phyloP scores from a whole-genome alignment of 2,113 vertebrate genomes.

The Perccottus glenii region DNA sequence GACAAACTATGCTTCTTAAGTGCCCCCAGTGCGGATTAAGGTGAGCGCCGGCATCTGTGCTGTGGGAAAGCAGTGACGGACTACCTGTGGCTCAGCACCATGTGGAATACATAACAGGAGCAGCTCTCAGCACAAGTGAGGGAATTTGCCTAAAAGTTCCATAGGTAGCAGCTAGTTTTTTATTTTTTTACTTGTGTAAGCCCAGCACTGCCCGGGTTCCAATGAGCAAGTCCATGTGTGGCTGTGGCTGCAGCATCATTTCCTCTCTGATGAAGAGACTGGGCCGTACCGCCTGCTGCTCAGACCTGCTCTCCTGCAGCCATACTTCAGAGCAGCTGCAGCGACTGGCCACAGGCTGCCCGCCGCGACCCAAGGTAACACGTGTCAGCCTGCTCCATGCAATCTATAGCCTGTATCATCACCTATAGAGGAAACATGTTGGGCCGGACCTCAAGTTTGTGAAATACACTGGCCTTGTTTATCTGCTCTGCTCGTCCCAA shows the following conservation, averaged over 20 bases:
- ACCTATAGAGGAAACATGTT: slow-evolving; percentile 8
- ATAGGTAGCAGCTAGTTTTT: slow-evolving; percentile 6
- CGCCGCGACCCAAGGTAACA: slow-evolving; percentile 92
- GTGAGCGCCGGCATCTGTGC: slow-evolving; percentile 32
- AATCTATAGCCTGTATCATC: not conserved
- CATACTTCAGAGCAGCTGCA: slow-evolving; percentile 95
- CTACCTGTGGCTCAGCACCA: slow-evolving; percentile 61
- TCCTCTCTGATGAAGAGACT: slow-evolving; percentile 99
- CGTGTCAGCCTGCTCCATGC: slow-evolving; percentile 5
- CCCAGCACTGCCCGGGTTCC: slow-evolving; percentile 60
- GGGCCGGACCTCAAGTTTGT: not conserved
- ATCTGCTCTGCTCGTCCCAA: slow-evolving; percentile 73
- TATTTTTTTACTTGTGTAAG: slow-evolving; percentile 11
- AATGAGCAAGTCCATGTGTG: slow-evolving; percentile 96
- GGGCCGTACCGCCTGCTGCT: slow-evolving; percentile 95
- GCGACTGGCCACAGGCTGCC: slow-evolving; percentile 88
- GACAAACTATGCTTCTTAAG: slow-evolving; percentile 50
- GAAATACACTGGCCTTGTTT: slow-evolving; percentile 64
- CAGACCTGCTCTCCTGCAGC: slow-evolving; percentile 92
- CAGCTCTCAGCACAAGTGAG: slow-evolving; percentile 36
- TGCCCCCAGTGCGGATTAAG: slow-evolving; percentile 44
- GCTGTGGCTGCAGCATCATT: slow-evolving; percentile 97
- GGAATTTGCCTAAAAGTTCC: slow-evolving; percentile 46
- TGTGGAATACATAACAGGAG: slow-evolving; percentile 43
- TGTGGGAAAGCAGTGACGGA: slow-evolving; percentile 23